These are phyloP conservation scores for Eubasilissa regina DNA, from an alignment of 1,140 invertebrate species.

Conservation along the genomic window DNA sequence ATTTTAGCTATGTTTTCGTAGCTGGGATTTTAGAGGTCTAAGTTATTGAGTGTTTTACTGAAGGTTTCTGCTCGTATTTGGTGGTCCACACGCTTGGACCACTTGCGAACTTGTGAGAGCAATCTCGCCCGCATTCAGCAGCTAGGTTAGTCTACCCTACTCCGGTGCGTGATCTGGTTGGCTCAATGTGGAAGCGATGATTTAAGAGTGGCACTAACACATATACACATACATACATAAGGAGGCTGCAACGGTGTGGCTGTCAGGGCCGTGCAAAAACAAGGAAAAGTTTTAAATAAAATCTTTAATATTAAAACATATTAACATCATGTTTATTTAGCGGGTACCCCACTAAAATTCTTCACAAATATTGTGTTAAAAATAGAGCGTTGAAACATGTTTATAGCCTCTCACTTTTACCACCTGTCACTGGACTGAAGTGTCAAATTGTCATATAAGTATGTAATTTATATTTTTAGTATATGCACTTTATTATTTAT, in stretches of 20 bases:
- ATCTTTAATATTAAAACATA: not conserved
- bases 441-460: no score
- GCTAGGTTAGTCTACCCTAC: slow-evolving; percentile 29
- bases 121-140: slow-evolving; percentile 7
- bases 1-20: not conserved
- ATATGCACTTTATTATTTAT: no score
- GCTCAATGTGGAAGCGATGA: not conserved
- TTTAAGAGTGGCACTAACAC: slow-evolving; percentile 14
- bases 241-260: not conserved
- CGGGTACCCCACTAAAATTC: no score
- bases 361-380: no score
- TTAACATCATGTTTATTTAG: no score
- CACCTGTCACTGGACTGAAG: no score
- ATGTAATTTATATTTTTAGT: no score
- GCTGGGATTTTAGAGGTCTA: slow-evolving; percentile 3
- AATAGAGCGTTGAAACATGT: no score
- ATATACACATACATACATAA: not conserved
- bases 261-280: not conserved
- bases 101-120: slow-evolving; percentile 39
- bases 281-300: not conserved
- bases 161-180: slow-evolving; percentile 30
- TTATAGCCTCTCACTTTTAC: no score
- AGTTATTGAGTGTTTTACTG: slow-evolving; percentile 19
- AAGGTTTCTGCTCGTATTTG: slow-evolving; percentile 12
- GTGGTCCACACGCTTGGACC: slow-evolving; percentile 34